Conservation (phyloP, 2,113 vertebrate genomes). For the Peromyscus polionotus region DNA sequence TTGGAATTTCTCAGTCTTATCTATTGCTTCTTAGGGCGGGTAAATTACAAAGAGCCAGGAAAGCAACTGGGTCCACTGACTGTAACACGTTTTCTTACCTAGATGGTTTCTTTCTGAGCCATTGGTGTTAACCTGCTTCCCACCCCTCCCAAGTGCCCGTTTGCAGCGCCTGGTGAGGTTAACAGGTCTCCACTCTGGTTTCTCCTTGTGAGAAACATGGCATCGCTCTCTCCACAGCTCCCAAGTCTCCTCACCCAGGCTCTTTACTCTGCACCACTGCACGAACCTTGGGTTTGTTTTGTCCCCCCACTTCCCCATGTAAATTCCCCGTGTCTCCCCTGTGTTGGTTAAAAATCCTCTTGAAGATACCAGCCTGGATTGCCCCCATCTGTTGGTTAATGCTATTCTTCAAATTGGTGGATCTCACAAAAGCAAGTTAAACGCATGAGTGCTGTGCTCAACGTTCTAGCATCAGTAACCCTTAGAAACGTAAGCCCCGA, state of each 20-base stretch:
- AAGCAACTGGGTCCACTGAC: too few relatives aligned
- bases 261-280: not conserved
- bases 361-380: not conserved
- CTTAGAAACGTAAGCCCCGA: not conserved
- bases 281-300: not conserved
- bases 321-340: not conserved
- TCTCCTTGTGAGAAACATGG: not conserved
- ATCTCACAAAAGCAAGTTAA: not conserved
- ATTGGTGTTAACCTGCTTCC: not conserved
- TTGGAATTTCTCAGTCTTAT: not conserved
- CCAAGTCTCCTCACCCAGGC: not conserved
- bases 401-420: not conserved
- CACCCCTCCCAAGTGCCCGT: not conserved
- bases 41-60: not conserved
- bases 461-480: not conserved
- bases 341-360: not conserved
- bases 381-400: not conserved
- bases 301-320: not conserved
- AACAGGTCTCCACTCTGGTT: not conserved
- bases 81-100: too few relatives aligned
- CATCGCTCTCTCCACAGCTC: fast-evolving
- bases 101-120: not conserved
- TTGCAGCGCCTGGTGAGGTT: too few relatives aligned
- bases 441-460: not conserved
- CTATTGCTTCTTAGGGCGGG: not conserved